Conservation (phyloP, 2,113 vertebrate genomes). For the Silurus glanis region DNA sequence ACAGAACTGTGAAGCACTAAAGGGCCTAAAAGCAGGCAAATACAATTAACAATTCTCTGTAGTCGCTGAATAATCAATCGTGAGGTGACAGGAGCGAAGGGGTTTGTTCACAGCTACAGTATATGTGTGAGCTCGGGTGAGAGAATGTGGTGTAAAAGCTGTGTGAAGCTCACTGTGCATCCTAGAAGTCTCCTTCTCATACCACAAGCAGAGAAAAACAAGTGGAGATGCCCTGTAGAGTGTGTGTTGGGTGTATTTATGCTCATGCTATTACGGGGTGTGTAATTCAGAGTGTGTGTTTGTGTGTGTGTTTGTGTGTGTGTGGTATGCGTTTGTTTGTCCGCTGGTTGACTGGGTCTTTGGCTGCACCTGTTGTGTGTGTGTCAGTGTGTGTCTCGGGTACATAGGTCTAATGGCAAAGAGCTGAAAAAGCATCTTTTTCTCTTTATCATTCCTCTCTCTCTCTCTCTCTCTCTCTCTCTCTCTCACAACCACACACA, state of each 20-base stretch:
- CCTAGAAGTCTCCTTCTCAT: slow-evolving; percentile 22
- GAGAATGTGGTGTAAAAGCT: slow-evolving; percentile 1
- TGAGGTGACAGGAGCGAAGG: background rate
- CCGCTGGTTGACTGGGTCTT: background rate
- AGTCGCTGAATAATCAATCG: slow-evolving; percentile 19
- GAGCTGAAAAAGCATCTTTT: slow-evolving; percentile 53
- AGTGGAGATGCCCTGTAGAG: slow-evolving; percentile 24
- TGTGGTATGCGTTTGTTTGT: slow-evolving; percentile 3
- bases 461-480: slow-evolving; percentile 18
- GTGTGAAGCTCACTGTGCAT: background rate
- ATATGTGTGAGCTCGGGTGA: slow-evolving; percentile 21
- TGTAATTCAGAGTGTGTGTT: slow-evolving; percentile 27
- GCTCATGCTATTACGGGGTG: background rate
- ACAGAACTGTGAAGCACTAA: background rate
- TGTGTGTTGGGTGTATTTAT: slow-evolving; percentile 1
- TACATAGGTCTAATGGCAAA: slow-evolving; percentile 53
- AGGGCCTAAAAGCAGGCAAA: background rate
- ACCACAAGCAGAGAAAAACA: slow-evolving; percentile 19
- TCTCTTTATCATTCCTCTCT: slow-evolving; percentile 26
- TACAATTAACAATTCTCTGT: slow-evolving; percentile 4
- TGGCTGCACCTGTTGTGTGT: slow-evolving; percentile 52
- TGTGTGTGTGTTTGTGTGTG: slow-evolving; percentile 30
- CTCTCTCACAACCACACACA: slow-evolving; percentile 26
- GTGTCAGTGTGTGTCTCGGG: slow-evolving; percentile 14
- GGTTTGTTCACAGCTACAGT: slow-evolving; percentile 4